Evolutionary conservation across 2,797 vertebrate species (phyloP).

Genomic region (Spinus olivaceus): DNA sequence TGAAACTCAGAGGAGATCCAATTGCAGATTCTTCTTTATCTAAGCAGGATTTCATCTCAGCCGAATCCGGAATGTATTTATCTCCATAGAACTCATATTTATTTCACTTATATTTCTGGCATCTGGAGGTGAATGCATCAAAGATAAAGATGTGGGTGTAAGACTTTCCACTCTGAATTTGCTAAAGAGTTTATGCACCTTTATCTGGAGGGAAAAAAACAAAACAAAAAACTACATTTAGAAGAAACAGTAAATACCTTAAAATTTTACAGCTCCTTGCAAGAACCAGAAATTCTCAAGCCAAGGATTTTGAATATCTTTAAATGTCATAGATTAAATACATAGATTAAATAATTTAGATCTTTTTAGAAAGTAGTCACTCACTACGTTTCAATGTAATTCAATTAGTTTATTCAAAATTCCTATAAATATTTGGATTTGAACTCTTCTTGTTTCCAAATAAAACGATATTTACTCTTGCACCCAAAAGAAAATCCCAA

Average conservation of each 20-base stretch:
- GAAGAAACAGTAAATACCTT: neutral
- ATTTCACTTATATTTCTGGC: slow-evolving; percentile 73
- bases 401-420: neutral
- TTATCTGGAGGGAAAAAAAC: slow-evolving; percentile 46
- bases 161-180: slow-evolving; percentile 76
- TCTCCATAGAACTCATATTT: slow-evolving; percentile 87
- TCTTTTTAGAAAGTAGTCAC: neutral
- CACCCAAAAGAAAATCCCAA: neutral
- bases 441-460: neutral
- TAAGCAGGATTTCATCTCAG: slow-evolving; percentile 75
- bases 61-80: slow-evolving; percentile 83
- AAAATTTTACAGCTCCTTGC: neutral
- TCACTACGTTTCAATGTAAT: neutral
- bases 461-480: neutral
- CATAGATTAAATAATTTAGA: neutral
- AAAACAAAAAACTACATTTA: neutral
- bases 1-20: slow-evolving; percentile 54
- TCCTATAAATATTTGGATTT: neutral
- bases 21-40: slow-evolving; percentile 46
- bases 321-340: neutral
- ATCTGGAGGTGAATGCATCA: slow-evolving; percentile 74
- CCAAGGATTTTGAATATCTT: neutral
- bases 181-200: slow-evolving; percentile 76
- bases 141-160: slow-evolving; percentile 77
- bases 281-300: neutral